Percentiles rank a stretch among this genome's conserved stretches.
phyloP scores from a whole-genome alignment of 2,888 invertebrate genomes.

The Choreutis nemorana region DNA sequence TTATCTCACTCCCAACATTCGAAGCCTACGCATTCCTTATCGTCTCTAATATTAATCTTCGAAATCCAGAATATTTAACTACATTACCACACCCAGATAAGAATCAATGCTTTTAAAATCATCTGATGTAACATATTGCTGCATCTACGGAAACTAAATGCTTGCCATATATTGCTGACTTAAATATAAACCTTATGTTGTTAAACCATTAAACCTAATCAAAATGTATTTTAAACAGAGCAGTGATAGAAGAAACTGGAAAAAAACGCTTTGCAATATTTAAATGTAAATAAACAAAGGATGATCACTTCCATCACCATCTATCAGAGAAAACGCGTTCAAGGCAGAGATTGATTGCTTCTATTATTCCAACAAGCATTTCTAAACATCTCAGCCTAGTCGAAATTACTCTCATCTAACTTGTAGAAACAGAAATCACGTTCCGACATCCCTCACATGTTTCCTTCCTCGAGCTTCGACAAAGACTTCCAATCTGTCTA shows the following conservation, averaged over 20 bases:
- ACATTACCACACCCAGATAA: constrained; percentile 15
- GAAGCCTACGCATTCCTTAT: constrained; percentile 46
- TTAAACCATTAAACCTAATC: constrained; percentile 42
- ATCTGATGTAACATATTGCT: too few relatives aligned
- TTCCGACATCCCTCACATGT: too few relatives aligned
- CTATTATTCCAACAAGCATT: constrained; percentile 53
- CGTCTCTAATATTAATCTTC: constrained; percentile 22
- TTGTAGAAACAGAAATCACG: too few relatives aligned
- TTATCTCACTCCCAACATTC: constrained; percentile 35
- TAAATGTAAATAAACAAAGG: constrained; percentile 55
- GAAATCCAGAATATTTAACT: constrained; percentile 28
- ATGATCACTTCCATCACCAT: constrained; percentile 54
- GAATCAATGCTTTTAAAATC: too few relatives aligned
- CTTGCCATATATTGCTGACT: too few relatives aligned
- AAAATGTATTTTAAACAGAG: constrained; percentile 50
- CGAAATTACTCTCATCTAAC: constrained; percentile 52
- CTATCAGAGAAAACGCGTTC: constrained; percentile 45
- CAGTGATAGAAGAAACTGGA: constrained; percentile 45
- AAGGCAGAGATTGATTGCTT: constrained; percentile 54
- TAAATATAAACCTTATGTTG: too few relatives aligned
- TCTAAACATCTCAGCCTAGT: constrained; percentile 26
- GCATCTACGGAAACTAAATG: too few relatives aligned
- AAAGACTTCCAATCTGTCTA: too few relatives aligned
- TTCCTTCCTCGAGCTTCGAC: too few relatives aligned
- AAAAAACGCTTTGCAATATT: too few relatives aligned